Base-by-base conservation (phyloP, 2,113 vertebrate genomes). In the Tachuris rubrigastra region DNA sequence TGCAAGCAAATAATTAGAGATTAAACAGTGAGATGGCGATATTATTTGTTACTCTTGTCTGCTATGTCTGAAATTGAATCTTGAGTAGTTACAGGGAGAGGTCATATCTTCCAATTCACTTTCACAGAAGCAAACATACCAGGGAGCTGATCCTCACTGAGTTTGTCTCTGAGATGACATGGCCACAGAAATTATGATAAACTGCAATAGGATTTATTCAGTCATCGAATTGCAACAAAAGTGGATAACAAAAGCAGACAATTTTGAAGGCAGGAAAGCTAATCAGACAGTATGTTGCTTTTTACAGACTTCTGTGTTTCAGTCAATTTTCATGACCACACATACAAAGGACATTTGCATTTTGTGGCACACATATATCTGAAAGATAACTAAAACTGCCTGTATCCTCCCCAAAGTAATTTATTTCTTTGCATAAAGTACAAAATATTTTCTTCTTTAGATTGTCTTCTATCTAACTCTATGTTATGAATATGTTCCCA, bases 331-430 rank as follows among this genome's bases (percentile, higher is more conserved):
- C 8, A 14, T 63, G 20, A 30, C 7, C 21, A 21, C 17, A 33
- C 3, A 25, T 37, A 39, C 1, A 68, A 28, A 67, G 5, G 14
- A 44, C 9, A 41, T 39, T 47, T 55, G 6, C 22, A 17, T 63
- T 78, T 63, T n/a, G 49, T 27, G n/a, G 7, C 10, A 53, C 16
- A 17, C 5, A 8, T 3, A 3, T 81, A 42, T 27, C 13, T 55
- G 42, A 89, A 93, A 63, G 3, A 39, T 33, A 10, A 46, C 1
- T 25, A 25, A 37, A 74, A 53, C 27, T 52, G 3, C 10, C 33
- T 30, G 2, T 69, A 27, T 68, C 8, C 8, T 12, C 14, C 8
- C 2, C 6, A 39, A 9, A 55, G 0, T 53, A 11, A 0, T 2
- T 39, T n/a, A 21, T 28, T 33, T 22, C 2, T 21, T 22, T 5